phyloP scores from a whole-genome alignment of 2,888 invertebrate species.

The Venusia cambrica region DNA sequence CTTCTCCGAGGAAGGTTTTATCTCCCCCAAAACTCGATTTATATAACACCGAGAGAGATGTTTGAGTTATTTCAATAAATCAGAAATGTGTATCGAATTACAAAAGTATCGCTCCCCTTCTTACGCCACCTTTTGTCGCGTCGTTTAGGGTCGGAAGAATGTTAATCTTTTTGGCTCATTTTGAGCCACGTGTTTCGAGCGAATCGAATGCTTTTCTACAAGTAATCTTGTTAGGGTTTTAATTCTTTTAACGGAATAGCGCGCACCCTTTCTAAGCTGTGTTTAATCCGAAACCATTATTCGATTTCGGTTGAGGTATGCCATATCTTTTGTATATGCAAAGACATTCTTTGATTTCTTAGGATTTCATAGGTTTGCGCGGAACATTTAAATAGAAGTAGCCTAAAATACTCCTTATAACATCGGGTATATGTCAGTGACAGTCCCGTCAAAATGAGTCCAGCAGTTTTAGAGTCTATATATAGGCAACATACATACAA shows the following conservation, averaged over 20 bases:
- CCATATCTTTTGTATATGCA: no score
- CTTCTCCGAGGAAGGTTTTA: constrained; percentile 61
- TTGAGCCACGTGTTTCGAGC: constrained; percentile 49
- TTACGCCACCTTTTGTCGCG: constrained; percentile 51
- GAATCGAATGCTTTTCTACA: constrained; percentile 43
- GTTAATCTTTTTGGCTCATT: constrained; percentile 61
- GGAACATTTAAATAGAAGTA: no score
- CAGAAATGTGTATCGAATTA: constrained; percentile 75
- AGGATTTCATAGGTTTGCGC: no score
- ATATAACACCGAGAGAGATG: constrained; percentile 61
- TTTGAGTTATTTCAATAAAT: constrained; percentile 76
- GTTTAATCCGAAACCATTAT: constrained; percentile 3
- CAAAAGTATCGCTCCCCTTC: constrained; percentile 55
- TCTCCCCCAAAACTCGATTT: constrained; percentile 70
- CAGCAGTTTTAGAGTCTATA: no score
- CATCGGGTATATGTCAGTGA: no score
- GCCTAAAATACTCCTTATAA: no score
- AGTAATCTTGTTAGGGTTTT: constrained; percentile 42
- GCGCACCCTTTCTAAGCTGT: constrained; percentile 8
- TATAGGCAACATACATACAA: no score
- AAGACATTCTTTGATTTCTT: neutral
- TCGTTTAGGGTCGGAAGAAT: constrained; percentile 58
- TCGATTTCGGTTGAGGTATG: constrained; percentile 6
- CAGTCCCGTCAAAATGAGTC: no score
- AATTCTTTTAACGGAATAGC: constrained; percentile 25